These are phyloP conservation scores for Forbesichthys papilliferus DNA, from an alignment of 2,113 vertebrate species.

Conservation along the genomic window DNA sequence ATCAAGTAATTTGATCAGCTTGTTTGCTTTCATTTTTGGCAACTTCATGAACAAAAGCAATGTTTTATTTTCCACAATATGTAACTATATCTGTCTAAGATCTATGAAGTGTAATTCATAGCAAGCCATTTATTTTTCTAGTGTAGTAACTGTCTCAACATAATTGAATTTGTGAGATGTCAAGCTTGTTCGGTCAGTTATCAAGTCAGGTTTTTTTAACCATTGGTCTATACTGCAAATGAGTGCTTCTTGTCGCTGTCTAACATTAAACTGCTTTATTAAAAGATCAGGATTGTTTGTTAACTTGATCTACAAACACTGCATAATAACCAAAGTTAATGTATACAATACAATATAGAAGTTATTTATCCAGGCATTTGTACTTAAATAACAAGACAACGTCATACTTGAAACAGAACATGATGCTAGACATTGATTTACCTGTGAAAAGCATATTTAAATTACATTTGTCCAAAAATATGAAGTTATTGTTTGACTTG, in stretches of 20 bases:
- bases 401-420: background rate
- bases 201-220: conserved; percentile 42
- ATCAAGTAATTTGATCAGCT: no score
- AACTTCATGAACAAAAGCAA: background rate
- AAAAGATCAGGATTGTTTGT: conserved; percentile 34
- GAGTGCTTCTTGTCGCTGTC: conserved; percentile 86
- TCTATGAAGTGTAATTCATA: conserved; percentile 35
- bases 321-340: background rate
- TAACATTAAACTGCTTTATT: conserved; percentile 73
- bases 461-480: no score
- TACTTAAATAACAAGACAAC: background rate
- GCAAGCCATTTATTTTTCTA: conserved; percentile 73
- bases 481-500: no score
- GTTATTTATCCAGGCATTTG: no score
- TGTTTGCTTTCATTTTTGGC: conserved; percentile 17
- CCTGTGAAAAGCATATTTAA: background rate
- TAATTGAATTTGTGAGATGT: conserved; percentile 40
- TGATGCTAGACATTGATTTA: background rate
- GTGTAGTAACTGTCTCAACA: conserved; percentile 74
- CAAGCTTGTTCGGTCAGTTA: conserved; percentile 68
- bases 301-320: conserved; percentile 14
- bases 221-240: conserved; percentile 55
- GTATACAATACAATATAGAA: background rate
- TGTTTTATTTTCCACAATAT: background rate
- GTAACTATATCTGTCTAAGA: conserved; percentile 25